Base-by-base conservation (phyloP, 1,140 invertebrate species). In the Drosophila triauraria region DNA sequence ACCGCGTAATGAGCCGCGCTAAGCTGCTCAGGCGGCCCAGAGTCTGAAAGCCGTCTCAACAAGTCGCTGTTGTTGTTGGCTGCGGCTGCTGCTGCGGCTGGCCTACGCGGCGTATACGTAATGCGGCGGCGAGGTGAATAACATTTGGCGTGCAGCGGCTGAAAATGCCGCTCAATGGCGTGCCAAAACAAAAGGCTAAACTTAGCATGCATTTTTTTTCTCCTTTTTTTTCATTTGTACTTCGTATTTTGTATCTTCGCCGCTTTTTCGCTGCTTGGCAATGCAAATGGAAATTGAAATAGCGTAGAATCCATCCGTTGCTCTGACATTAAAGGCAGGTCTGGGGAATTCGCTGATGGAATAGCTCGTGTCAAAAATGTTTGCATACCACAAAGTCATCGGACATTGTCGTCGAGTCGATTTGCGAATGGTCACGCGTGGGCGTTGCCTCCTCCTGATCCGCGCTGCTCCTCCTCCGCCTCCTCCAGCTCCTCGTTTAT, bases 171-270 rank as follows among this genome's bases (percentile, higher is more conserved):
- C 84, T 88, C 84, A 87, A 88, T 88, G 75, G 85, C 85, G 85
- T 88, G 85, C 85, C 85, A 90, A 88, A 87, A 88, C 80, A 88
- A 88, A 90, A 88, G 85, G 85, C 85, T 88, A 88, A 88, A 88
- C 85, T 88, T 88, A 88, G 85, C 85, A 90, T 90, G 85, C 84
- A 84, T 77, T 76, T 80, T 54, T 54, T 74, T 43, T 30, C 44
- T 20, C 2, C 25, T 40, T 61, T 56, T 42, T 59, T 25, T 48
- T 61, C 17, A 35, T 47, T 60, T 70, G 25, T 40, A 44, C 59
- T 50, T 74, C 62, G 32, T 8, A 40, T 43, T 43, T 53, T 54
- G 53, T 54, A 54, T 54, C 20, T 54, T 30, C 38, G 47, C 58
- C 47, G 38, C 46, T 40, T 56, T 40, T 43, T 35, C 32, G 32